A percentile compares a stretch with the other conserved stretches of the same genome.
Conservation (phyloP, 1,140 invertebrate genomes). For the Ips typographus region DNA sequence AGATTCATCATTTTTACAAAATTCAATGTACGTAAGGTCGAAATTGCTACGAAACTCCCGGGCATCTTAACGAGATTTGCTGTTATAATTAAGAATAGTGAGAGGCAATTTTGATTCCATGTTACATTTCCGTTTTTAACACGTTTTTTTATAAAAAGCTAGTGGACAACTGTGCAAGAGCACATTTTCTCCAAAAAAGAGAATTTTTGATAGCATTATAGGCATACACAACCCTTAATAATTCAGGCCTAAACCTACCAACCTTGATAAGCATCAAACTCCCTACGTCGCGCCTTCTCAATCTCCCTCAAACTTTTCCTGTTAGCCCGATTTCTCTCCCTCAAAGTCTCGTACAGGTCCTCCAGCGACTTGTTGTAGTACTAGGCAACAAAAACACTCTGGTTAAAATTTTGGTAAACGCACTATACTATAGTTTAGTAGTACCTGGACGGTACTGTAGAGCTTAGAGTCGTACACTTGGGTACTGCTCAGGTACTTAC, state of each 20-base stretch:
- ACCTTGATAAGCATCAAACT: constrained; percentile 55
- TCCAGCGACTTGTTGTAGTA: constrained; percentile 40
- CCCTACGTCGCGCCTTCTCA: constrained; percentile 65
- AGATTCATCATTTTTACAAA: too few relatives aligned
- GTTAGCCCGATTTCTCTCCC: constrained; percentile 62
- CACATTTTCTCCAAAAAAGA: neutral
- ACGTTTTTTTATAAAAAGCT: too few relatives aligned
- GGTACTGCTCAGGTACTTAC: constrained; percentile 27
- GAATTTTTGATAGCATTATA: neutral
- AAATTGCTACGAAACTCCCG: too few relatives aligned
- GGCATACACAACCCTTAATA: neutral
- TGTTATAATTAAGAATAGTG: too few relatives aligned
- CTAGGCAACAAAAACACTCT: constrained; percentile 6
- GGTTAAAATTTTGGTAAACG: neutral
- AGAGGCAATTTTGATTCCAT: too few relatives aligned
- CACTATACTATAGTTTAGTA: neutral
- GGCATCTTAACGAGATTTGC: too few relatives aligned
- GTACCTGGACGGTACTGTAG: constrained; percentile 35
- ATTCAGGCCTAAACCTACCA: neutral
- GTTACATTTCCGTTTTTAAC: too few relatives aligned
- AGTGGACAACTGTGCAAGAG: neutral
- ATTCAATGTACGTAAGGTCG: too few relatives aligned
- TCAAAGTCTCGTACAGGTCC: constrained; percentile 37
- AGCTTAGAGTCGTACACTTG: constrained; percentile 37
- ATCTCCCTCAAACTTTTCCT: constrained; percentile 69